Evolutionary conservation across 2,113 vertebrate genomes (phyloP), one percentile per base, ranked within the genome.

Genomic region (Lophochroa leadbeateri): DNA sequence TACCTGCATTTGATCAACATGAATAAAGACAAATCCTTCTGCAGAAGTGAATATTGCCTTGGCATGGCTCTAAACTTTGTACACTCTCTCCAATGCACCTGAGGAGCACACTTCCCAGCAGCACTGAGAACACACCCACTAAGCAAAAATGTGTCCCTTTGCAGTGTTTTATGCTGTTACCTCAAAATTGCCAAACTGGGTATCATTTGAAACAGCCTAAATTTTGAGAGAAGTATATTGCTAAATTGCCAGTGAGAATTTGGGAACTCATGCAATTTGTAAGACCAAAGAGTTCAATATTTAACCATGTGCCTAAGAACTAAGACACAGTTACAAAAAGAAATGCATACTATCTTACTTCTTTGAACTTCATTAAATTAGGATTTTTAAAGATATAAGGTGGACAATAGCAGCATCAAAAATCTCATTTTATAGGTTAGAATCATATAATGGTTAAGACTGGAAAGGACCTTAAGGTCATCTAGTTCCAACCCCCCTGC

Each of bases 291-390:
- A 63, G 25, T 53, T 69, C 52, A 44, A 9, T 74, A 63, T 58
- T 81, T 71, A 64, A 63, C 13, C 19, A 6, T 4, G 10, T 75
- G 27, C 27, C 50, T 68, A 70, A 68, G 55, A 80, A 61, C 13
- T 63, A 92, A 74, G 33, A 60, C 7, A 39, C 10, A 28, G 15
- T 31, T 60, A 55, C 65, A 78, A 69, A 88, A 7, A 61, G 21
- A 94, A 90, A 88, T 37, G 14, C 49, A 70, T 75, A 67, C 86
- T 76, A 74, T 53, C n/a, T 67, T 65, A 28, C 43, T 93, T 57
- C 58, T 88, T 70, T 70, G 24, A 67, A 23, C 8, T 91, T 79
- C 41, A 70, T 58, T 58, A 55, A 49, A 71, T 46, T n/a, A 53
- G 12, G 44, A 63, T 68, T 90, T 85, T 61, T 57, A 49, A 70